These are phyloP conservation scores for Meleagris gallopavo DNA, from an alignment of 2,113 vertebrate species.

Conservation along the genomic window DNA sequence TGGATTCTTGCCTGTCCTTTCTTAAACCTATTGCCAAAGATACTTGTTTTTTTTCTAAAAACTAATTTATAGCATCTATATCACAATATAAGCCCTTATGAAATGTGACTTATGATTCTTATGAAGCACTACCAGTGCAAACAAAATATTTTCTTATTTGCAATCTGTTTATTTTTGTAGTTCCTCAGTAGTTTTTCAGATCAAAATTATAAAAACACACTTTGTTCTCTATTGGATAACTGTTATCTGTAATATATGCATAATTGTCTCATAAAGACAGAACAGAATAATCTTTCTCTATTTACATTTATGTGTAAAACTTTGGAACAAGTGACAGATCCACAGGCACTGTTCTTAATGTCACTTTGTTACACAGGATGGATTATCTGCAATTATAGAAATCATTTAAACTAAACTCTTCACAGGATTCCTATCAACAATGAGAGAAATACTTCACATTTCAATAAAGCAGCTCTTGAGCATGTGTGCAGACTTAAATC, in stretches of 20 bases:
- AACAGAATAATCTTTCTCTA: slow-evolving; percentile 11
- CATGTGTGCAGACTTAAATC: background rate
- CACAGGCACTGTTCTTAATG: background rate
- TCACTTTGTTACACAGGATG: background rate
- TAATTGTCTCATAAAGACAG: slow-evolving; percentile 31
- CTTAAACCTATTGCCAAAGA: background rate
- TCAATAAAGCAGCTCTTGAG: background rate
- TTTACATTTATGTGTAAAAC: background rate
- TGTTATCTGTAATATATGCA: background rate
- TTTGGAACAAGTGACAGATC: background rate
- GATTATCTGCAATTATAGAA: slow-evolving; percentile 3
- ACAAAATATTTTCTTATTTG: background rate
- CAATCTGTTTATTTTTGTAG: background rate
- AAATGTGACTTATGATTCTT: background rate
- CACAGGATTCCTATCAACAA: background rate
- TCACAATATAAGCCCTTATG: background rate
- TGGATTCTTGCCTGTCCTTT: background rate
- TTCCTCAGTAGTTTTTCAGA: background rate
- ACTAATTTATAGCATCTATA: background rate
- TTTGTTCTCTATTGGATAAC: background rate
- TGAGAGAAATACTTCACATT: background rate
- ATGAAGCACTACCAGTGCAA: background rate
- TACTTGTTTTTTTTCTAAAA: background rate
- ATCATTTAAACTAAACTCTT: background rate
- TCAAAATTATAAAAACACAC: background rate